Evolutionary conservation across 2,888 invertebrate species (phyloP).

Genomic region (Ceratothoa steindachneri): DNA sequence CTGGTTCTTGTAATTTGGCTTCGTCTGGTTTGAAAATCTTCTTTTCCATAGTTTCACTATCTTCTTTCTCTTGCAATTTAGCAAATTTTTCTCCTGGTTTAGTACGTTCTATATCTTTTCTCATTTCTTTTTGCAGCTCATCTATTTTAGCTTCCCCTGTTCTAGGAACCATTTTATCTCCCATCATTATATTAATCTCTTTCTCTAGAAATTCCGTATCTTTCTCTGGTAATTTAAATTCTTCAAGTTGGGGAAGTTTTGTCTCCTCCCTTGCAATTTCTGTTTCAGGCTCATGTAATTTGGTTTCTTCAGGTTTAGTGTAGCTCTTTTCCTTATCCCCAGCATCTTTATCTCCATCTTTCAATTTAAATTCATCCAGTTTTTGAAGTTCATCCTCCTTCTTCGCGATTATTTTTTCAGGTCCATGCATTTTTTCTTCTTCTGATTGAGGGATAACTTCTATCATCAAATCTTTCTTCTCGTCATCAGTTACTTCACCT

Average conservation of each 20-base stretch:
- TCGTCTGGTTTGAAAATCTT: not conserved
- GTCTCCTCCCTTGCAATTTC: constrained; percentile 8
- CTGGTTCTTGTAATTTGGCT: not conserved
- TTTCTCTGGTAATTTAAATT: not conserved
- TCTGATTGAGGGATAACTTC: no score
- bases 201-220: not conserved
- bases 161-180: not conserved
- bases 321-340: not conserved
- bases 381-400: not conserved
- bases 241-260: not conserved
- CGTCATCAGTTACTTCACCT: not conserved
- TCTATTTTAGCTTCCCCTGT: not conserved
- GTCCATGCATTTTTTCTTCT: constrained; percentile 10
- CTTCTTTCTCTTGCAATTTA: constrained; percentile 3
- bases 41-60: no score
- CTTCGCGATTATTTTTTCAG: constrained; percentile 23
- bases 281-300: constrained; percentile 3
- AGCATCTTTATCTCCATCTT: constrained; percentile 10
- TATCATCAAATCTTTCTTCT: not conserved
- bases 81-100: not conserved
- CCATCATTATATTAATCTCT: not conserved
- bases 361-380: not conserved
- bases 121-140: not conserved
- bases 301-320: not conserved
- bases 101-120: not conserved